Evolutionary conservation across 2,113 vertebrate genomes (phyloP).

Genomic region (Pardalotus punctatus): DNA sequence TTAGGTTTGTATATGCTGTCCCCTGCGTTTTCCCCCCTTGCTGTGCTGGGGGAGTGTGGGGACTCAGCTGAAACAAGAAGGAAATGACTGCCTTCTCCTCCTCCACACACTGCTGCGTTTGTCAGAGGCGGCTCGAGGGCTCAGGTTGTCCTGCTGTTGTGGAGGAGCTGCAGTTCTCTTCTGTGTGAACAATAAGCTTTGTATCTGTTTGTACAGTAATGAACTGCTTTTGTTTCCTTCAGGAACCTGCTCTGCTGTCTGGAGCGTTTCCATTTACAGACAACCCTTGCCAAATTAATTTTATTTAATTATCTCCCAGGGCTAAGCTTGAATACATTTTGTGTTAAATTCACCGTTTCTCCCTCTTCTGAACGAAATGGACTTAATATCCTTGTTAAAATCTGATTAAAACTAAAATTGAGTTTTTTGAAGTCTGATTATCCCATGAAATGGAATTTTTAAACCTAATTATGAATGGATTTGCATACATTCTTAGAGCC

Average conservation of each 20-base stretch:
- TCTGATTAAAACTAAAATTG: slow-evolving; percentile 87
- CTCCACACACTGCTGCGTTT: background rate
- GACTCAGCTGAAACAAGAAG: background rate
- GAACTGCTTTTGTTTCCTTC: slow-evolving; percentile 70
- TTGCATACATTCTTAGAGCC: slow-evolving; percentile 82
- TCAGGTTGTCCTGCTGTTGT: background rate
- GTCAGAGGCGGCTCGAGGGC: slow-evolving; percentile 3
- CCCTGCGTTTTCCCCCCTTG: background rate
- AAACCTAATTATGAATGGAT: slow-evolving; percentile 85
- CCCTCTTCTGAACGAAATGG: slow-evolving; percentile 76
- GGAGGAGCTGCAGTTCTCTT: background rate
- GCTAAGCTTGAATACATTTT: slow-evolving; percentile 83
- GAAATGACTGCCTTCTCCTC: background rate
- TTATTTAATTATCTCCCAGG: slow-evolving; percentile 85
- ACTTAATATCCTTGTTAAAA: slow-evolving; percentile 86
- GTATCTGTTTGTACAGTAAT: slow-evolving; percentile 45
- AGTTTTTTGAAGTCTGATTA: slow-evolving; percentile 89
- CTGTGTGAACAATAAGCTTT: slow-evolving; percentile 17
- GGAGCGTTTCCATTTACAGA: slow-evolving; percentile 73
- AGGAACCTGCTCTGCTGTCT: slow-evolving; percentile 46
- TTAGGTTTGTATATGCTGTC: background rate
- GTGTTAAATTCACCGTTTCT: slow-evolving; percentile 82
- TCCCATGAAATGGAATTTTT: slow-evolving; percentile 87
- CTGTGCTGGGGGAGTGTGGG: background rate
- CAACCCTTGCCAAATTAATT: slow-evolving; percentile 83